phyloP scores from a whole-genome alignment of 2,113 vertebrate genomes.

The Protobothrops mucrosquamatus region DNA sequence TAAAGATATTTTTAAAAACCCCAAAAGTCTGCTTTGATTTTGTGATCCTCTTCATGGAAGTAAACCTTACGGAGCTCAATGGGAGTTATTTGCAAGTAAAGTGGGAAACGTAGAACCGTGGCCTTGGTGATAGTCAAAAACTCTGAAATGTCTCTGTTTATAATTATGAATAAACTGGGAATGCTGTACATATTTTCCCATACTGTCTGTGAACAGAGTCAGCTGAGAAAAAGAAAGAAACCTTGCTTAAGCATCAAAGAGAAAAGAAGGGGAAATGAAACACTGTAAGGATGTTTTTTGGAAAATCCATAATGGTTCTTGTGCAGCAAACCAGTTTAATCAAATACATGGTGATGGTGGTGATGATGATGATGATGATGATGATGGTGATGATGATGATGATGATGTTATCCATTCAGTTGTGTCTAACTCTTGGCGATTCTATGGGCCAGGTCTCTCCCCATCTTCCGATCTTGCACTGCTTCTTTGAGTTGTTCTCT shows the following conservation, averaged over 20 bases:
- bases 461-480: not conserved
- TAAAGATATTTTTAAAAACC: not conserved
- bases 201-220: not conserved
- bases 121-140: not conserved
- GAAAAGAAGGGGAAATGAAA: not conserved
- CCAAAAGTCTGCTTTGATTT: not conserved
- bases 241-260: not conserved
- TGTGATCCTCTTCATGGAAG: not conserved
- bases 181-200: slow-evolving; percentile 18
- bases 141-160: slow-evolving; percentile 6
- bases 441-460: not conserved
- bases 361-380: too few species aligned
- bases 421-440: not conserved
- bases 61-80: not conserved
- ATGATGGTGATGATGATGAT: too few species aligned
- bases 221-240: not conserved
- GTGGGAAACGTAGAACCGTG: not conserved
- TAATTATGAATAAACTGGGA: slow-evolving; percentile 9
- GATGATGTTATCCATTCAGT: not conserved
- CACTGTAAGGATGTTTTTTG: not conserved
- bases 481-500: not conserved
- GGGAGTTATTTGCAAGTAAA: not conserved
- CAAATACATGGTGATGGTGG: not conserved
- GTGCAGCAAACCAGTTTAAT: not conserved
- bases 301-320: not conserved